phyloP scores from a whole-genome alignment of 2,113 vertebrate genomes.

The Indicator maculatus region DNA sequence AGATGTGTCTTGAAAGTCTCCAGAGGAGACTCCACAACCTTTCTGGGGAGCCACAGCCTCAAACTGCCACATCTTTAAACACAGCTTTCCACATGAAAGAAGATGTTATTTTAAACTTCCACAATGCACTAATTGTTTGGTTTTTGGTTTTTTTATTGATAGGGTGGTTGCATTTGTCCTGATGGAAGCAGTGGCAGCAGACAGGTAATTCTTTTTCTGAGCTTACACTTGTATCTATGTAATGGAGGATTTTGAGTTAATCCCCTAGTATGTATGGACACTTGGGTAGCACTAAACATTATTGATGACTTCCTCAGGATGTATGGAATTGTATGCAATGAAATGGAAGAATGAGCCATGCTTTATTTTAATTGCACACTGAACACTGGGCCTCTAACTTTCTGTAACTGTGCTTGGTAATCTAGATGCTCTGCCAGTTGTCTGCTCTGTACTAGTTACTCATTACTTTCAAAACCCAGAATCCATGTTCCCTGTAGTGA shows the following conservation, averaged over 20 bases:
- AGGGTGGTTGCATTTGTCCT: constrained; percentile 66
- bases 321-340: background rate
- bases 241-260: background rate
- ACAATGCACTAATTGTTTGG: background rate
- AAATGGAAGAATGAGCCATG: background rate
- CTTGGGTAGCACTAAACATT: background rate
- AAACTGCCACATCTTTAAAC: background rate
- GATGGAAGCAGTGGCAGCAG: constrained; percentile 49
- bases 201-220: constrained; percentile 41
- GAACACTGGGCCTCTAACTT: background rate
- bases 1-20: too few species aligned
- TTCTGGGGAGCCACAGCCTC: too few species aligned
- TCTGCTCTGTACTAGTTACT: background rate
- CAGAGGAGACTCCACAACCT: too few species aligned
- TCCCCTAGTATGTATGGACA: background rate
- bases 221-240: background rate
- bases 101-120: background rate
- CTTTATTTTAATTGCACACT: background rate
- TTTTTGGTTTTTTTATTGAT: background rate
- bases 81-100: background rate
- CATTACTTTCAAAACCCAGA: background rate
- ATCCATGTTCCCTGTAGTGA: background rate
- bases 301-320: background rate
- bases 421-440: background rate
- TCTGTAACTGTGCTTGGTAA: background rate